phyloP scores from a whole-genome alignment of 2,888 invertebrate species.

The Thymelicus lineola region DNA sequence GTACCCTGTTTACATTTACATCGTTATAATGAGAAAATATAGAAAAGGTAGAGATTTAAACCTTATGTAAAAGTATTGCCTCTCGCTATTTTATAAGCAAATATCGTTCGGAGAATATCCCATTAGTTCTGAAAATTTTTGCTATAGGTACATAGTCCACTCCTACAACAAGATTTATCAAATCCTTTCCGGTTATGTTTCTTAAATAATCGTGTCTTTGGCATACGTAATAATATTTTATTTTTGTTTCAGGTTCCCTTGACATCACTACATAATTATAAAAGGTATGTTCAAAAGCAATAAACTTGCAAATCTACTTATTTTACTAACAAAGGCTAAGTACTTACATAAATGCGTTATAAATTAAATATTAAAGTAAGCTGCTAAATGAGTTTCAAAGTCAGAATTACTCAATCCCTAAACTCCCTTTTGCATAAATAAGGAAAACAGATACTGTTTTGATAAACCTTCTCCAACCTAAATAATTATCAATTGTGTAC shows the following conservation, averaged over 20 bases:
- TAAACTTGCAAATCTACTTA: background rate
- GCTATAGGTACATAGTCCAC: no score
- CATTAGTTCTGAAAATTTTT: no score
- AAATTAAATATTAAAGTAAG: conserved; percentile 21
- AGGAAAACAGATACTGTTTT: background rate
- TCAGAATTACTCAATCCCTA: conserved; percentile 21
- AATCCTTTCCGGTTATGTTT: no score
- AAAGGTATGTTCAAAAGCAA: conserved; percentile 12
- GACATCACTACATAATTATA: background rate
- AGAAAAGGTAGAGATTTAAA: conserved; percentile 10
- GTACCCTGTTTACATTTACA: conserved; percentile 22
- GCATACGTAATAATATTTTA: background rate
- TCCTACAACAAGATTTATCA: no score
- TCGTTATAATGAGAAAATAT: conserved; percentile 19
- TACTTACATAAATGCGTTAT: background rate
- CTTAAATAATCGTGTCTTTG: no score
- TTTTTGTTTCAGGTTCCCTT: conserved; percentile 23
- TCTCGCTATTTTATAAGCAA: background rate
- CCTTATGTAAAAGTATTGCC: conserved; percentile 12
- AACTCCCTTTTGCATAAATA: background rate
- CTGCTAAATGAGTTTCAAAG: conserved; percentile 25
- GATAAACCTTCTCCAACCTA: conserved; percentile 15
- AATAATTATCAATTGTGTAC: conserved; percentile 23
- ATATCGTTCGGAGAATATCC: no score
- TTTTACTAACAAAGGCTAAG: background rate